A percentile compares a stretch with the other conserved stretches of the same genome.
phyloP scores from a whole-genome alignment of 2,888 invertebrate species.

The Euplexia lucipara region DNA sequence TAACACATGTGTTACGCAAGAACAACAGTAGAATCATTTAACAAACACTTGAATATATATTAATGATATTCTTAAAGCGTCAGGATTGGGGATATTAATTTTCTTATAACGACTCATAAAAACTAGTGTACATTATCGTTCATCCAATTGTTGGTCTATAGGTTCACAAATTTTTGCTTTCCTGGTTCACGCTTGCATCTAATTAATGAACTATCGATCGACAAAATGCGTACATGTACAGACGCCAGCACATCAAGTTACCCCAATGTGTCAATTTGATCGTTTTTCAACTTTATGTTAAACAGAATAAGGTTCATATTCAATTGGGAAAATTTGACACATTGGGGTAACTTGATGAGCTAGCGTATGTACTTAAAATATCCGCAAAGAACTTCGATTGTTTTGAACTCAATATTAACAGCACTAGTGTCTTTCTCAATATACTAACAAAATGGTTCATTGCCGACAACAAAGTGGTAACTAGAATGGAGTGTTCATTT shows the following conservation, averaged over 20 bases:
- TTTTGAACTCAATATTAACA: conserved; percentile 19
- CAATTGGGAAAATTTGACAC: too few relatives aligned
- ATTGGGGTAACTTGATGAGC: too few relatives aligned
- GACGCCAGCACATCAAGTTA: too few relatives aligned
- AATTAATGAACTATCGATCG: neutral
- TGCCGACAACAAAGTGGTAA: conserved; percentile 16
- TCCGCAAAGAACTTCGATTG: conserved; percentile 7
- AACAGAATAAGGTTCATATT: too few relatives aligned
- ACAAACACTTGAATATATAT: too few relatives aligned
- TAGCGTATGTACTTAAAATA: neutral
- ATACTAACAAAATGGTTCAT: conserved; percentile 11
- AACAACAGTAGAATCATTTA: too few relatives aligned
- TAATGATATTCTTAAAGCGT: too few relatives aligned
- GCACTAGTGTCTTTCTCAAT: too few relatives aligned
- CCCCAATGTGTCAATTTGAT: too few relatives aligned
- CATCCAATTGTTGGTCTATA: neutral
- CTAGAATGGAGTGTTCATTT: conserved; percentile 13
- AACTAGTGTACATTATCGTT: neutral
- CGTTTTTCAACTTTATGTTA: too few relatives aligned
- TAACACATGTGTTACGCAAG: conserved; percentile 2
- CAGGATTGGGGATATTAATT: neutral
- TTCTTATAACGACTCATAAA: conserved; percentile 1
- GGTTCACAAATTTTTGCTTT: conserved; percentile 9
- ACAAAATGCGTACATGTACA: conserved; percentile 8
- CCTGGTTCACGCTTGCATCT: conserved; percentile 7